Percentiles rank a stretch among this genome's conserved stretches.
Conservation (phyloP, 2,888 invertebrate genomes). For the Exocentrus adspersus region DNA sequence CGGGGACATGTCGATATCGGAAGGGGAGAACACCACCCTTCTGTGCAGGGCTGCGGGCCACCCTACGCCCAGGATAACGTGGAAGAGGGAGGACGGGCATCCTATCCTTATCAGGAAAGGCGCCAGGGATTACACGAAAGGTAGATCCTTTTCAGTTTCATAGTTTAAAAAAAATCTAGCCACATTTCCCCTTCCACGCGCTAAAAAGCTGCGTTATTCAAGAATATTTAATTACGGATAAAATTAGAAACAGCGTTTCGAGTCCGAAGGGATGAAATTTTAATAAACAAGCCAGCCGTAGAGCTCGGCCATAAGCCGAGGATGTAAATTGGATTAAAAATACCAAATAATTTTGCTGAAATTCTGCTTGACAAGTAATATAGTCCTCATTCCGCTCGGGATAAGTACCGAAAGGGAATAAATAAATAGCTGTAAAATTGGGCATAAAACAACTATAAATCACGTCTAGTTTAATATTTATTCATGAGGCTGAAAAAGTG, state of each 20-base stretch:
- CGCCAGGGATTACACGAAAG: conserved; percentile 62
- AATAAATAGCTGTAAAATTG: conserved; percentile 27
- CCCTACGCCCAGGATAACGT: conserved; percentile 73
- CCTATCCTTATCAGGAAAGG: conserved; percentile 64
- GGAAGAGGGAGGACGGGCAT: conserved; percentile 71
- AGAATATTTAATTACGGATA: conserved; percentile 1
- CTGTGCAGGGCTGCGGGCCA: conserved; percentile 79
- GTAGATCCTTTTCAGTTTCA: too few species aligned
- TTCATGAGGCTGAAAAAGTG: conserved; percentile 43
- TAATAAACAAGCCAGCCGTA: conserved; percentile 4
- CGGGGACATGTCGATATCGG: conserved; percentile 77
- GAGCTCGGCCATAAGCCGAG: background rate
- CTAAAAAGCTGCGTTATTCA: too few species aligned
- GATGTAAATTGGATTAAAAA: conserved; percentile 22
- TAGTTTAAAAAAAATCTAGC: too few species aligned
- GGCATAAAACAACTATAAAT: conserved; percentile 18
- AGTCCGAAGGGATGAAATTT: background rate
- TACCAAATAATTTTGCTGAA: conserved; percentile 10
- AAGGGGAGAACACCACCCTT: conserved; percentile 79
- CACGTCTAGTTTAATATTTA: conserved; percentile 40
- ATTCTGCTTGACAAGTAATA: conserved; percentile 11
- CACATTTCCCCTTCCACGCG: too few species aligned
- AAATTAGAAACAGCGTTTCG: background rate
- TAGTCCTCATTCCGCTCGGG: background rate
- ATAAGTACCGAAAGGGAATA: conserved; percentile 18